A percentile compares a stretch with the other conserved stretches of the same genome.
These are phyloP conservation scores for Drosophila ohnishii DNA, from an alignment of 1,140 invertebrate species.

Conservation along the genomic window DNA sequence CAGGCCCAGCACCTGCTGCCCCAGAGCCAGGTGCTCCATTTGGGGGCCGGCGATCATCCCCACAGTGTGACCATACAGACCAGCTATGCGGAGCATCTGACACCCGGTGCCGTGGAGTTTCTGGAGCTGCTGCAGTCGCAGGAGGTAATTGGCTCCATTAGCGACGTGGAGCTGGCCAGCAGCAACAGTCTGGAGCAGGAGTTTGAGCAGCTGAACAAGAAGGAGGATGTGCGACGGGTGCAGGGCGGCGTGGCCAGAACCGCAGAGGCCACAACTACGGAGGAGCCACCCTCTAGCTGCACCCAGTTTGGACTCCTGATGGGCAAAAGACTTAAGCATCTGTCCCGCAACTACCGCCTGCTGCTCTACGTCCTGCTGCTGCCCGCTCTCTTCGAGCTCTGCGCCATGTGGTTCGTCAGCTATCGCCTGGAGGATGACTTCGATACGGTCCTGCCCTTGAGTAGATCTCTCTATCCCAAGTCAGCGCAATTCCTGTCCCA, in stretches of 20 bases:
- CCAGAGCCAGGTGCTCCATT: slow-evolving; percentile 37
- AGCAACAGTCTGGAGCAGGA: slow-evolving; percentile 72
- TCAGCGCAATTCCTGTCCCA: slow-evolving; percentile 84
- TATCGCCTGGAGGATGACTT: slow-evolving; percentile 86
- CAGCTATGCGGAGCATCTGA: slow-evolving; percentile 58
- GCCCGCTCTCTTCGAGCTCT: slow-evolving; percentile 86
- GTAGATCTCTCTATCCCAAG: slow-evolving; percentile 84
- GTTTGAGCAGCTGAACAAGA: slow-evolving; percentile 63
- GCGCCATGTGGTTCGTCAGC: slow-evolving; percentile 88
- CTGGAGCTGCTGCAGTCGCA: slow-evolving; percentile 58
- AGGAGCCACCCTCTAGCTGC: slow-evolving; percentile 31
- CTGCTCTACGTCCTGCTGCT: slow-evolving; percentile 86
- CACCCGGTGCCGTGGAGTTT: slow-evolving; percentile 46
- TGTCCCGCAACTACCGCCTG: slow-evolving; percentile 85
- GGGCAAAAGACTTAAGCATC: slow-evolving; percentile 85
- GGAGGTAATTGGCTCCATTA: slow-evolving; percentile 34
- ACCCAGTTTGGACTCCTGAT: slow-evolving; percentile 80
- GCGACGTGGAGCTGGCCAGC: slow-evolving; percentile 55
- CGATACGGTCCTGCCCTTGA: slow-evolving; percentile 84
- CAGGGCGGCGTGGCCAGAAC: slow-evolving; percentile 50
- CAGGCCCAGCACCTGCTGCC: slow-evolving; percentile 39
- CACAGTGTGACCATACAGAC: slow-evolving; percentile 44
- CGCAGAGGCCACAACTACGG: neutral
- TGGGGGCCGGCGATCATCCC: slow-evolving; percentile 4
- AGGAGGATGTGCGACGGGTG: neutral